Conservation (phyloP, 2,113 vertebrate species). For the Lagopus muta region DNA sequence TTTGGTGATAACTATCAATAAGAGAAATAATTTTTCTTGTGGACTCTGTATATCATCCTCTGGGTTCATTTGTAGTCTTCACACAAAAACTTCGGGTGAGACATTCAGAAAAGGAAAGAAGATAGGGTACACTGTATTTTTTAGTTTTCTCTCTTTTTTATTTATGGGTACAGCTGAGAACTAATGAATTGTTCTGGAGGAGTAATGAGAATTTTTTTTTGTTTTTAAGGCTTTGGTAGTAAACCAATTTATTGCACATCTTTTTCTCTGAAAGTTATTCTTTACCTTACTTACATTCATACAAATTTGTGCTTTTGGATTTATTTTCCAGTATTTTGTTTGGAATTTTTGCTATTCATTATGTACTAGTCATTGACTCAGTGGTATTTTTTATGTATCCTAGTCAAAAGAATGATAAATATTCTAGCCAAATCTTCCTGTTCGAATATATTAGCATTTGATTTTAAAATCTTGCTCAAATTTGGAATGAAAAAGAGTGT, state of each 20-base stretch:
- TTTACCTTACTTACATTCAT: not conserved
- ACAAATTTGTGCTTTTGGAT: not conserved
- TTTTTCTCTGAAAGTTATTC: not conserved
- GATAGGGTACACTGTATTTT: not conserved
- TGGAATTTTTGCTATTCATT: not conserved
- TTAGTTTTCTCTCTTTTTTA: not conserved
- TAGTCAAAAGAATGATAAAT: not conserved
- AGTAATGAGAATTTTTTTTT: not conserved
- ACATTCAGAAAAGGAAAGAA: not conserved
- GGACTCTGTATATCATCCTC: not conserved
- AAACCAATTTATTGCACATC: not conserved
- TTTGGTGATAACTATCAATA: not conserved
- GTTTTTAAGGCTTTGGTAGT: not conserved
- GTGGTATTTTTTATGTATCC: not conserved
- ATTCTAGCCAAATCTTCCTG: not conserved
- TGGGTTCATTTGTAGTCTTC: not conserved
- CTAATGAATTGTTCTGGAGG: fast-evolving
- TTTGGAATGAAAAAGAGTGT: not conserved
- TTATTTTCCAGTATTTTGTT: not conserved
- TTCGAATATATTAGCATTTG: not conserved
- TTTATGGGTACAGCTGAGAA: not conserved
- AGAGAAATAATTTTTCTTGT: not conserved
- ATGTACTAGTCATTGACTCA: not conserved
- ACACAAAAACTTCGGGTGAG: not conserved
- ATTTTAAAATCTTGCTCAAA: not conserved